Evolutionary conservation across 2,888 invertebrate species (phyloP), one percentile per base, ranked within the genome.

Genomic region (Drosophila melanosoma): DNA sequence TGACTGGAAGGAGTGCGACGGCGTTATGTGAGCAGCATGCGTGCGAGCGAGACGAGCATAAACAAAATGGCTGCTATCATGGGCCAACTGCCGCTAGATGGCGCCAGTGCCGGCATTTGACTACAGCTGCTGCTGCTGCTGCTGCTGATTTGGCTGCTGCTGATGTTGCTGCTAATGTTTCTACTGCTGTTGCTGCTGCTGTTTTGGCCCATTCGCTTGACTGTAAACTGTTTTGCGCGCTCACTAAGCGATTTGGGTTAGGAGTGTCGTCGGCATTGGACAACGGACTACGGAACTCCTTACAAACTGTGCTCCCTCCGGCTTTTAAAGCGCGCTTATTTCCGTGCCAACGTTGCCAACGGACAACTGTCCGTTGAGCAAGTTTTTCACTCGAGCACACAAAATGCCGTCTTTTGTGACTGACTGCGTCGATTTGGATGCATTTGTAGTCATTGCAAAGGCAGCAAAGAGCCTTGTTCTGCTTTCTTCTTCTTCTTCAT

Each of bases 41-140:
- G 65, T 23, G 45, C 35, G 73, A 92, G 75, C 60, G 89, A 79
- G 91, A 91, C 72, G 76, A 74, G 62, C 69, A 85, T 74, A 93
- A 92, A 92, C 92, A 93, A 93, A 93, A 93, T 93, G 93, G 93
- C 93, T 93, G 90, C 91, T 92, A 87, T 92, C 91, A 92, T 83
- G 70, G 42, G 67, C 68, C 79, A 71, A 71, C 80, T 69, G 71
- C 67, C 92, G 87, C 83, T 84, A 93, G 93, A 92, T 93, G 93
- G 91, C 93, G 89, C 90, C 81, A 88, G 73, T 74, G 54, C 71
- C 76, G 83, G 72, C 69, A 80, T 78, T 81, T 53, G 56, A 62
- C 60, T 66, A 69, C 61, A 63, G 74, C 75, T 59, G 42, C 68
- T 60, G 57, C 65, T 60, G 60, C 53, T 61, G 52, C 49, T 54